Conservation (phyloP, 2,797 vertebrate species). For the Odontamblyopus rebecca region DNA sequence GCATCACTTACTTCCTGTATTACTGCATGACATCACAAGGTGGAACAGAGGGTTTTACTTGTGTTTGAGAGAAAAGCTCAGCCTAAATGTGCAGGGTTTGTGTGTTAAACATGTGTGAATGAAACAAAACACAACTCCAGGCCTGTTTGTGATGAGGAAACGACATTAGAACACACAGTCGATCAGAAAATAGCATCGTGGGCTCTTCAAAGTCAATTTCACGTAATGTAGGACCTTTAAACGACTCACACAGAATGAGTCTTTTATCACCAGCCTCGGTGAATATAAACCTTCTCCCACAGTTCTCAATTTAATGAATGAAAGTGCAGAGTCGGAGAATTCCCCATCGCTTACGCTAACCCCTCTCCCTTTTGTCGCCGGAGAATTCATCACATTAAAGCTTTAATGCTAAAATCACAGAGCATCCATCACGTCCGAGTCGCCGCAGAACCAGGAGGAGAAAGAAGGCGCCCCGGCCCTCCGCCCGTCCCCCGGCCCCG, state of each 20-base stretch:
- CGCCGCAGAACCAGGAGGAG: constrained; percentile 16
- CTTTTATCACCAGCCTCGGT: constrained; percentile 7
- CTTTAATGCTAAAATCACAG: constrained; percentile 75
- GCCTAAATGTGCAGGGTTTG: too few species aligned
- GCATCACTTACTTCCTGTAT: too few species aligned
- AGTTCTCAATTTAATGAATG: constrained; percentile 10
- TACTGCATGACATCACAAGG: too few species aligned
- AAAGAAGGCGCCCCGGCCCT: constrained; percentile 26
- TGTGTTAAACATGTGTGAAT: too few species aligned
- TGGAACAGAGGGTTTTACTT: too few species aligned
- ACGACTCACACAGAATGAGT: neutral
- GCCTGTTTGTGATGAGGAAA: too few species aligned
- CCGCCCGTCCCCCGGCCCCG: constrained; percentile 18
- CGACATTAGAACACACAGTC: too few species aligned
- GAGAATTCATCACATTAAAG: constrained; percentile 73
- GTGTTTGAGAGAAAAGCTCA: too few species aligned
- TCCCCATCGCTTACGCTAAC: constrained; percentile 35
- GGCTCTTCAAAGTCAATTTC: too few species aligned
- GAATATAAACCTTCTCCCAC: constrained; percentile 6
- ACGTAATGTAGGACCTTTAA: too few species aligned
- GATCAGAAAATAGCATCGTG: too few species aligned
- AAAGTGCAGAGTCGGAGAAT: constrained; percentile 11
- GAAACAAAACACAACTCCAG: too few species aligned
- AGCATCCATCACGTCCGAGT: constrained; percentile 66
- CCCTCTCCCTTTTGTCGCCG: constrained; percentile 39